These are phyloP conservation scores for Epirrhoe tristata DNA, from an alignment of 2,888 invertebrate species.

Conservation along the genomic window DNA sequence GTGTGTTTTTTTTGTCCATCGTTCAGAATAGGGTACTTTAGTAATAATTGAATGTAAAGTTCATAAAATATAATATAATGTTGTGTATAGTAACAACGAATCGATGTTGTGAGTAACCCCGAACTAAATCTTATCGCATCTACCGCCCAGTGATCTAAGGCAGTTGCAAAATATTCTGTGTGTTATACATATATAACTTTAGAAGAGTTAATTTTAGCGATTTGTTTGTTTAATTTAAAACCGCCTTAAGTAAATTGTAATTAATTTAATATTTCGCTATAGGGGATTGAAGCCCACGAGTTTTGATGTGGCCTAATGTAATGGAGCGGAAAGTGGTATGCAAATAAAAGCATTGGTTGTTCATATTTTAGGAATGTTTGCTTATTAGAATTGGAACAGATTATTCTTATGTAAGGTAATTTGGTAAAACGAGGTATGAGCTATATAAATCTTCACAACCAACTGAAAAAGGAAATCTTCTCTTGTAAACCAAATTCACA, in stretches of 20 bases:
- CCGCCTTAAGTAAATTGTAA: constrained; percentile 43
- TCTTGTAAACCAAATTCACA: background rate
- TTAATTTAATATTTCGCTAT: constrained; percentile 33
- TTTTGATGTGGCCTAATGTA: constrained; percentile 42
- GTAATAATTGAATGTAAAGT: constrained; percentile 24
- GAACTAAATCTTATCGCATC: constrained; percentile 54
- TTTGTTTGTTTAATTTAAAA: constrained; percentile 46
- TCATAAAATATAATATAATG: constrained; percentile 36
- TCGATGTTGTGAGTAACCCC: constrained; percentile 64
- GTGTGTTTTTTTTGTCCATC: constrained; percentile 14
- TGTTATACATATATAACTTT: constrained; percentile 50
- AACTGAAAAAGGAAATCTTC: background rate
- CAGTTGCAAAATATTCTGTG: constrained; percentile 80
- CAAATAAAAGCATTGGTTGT: background rate
- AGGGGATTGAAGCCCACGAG: constrained; percentile 31
- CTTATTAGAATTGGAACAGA: background rate
- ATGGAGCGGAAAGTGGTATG: constrained; percentile 25
- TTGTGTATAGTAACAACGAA: constrained; percentile 66
- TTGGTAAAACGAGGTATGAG: background rate
- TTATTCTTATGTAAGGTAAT: background rate
- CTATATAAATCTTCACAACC: background rate
- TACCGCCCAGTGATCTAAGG: constrained; percentile 57
- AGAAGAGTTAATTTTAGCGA: constrained; percentile 32
- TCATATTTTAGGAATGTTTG: background rate
- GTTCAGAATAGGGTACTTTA: constrained; percentile 19